Evolutionary conservation across 2,797 vertebrate species (phyloP).

Genomic region (Pseudopleuronectes americanus): DNA sequence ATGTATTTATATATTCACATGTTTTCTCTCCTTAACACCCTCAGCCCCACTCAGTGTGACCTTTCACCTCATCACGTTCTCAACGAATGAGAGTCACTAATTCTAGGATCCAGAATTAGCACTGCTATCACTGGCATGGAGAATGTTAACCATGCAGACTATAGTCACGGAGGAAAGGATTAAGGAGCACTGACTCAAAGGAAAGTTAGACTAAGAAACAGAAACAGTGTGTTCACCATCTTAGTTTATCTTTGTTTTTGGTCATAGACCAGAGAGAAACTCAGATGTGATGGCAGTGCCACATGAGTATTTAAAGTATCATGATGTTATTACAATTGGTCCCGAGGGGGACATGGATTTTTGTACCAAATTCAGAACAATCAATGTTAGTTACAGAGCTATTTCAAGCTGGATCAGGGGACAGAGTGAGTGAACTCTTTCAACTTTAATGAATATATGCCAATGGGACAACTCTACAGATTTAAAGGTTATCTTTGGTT

Average conservation of each 20-base stretch:
- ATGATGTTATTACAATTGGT: too few relatives aligned
- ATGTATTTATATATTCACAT: neutral
- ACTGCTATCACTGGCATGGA: slow-evolving; percentile 70
- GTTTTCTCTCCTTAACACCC: slow-evolving; percentile 24
- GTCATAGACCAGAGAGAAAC: too few relatives aligned
- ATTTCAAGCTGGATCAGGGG: too few relatives aligned
- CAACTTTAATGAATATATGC: neutral
- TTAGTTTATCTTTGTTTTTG: too few relatives aligned
- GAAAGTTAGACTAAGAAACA: neutral
- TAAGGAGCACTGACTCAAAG: too few relatives aligned
- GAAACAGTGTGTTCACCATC: neutral
- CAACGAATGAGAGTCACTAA: slow-evolving; percentile 45
- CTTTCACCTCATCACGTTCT: slow-evolving; percentile 58
- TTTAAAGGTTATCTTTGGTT: too few relatives aligned
- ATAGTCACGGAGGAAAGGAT: slow-evolving; percentile 10
- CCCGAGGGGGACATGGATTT: too few relatives aligned
- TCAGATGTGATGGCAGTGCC: too few relatives aligned
- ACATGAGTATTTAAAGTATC: too few relatives aligned
- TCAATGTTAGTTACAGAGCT: too few relatives aligned
- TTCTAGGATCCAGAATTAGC: slow-evolving; percentile 74
- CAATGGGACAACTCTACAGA: neutral
- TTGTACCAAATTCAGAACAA: too few relatives aligned
- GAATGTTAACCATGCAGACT: slow-evolving; percentile 58
- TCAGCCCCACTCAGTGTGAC: slow-evolving; percentile 18
- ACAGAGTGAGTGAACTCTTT: too few relatives aligned